Percentiles rank a stretch among this genome's conserved stretches.
These are phyloP conservation scores for Pyrrhia umbra DNA, from an alignment of 2,888 invertebrate species.

Conservation along the genomic window DNA sequence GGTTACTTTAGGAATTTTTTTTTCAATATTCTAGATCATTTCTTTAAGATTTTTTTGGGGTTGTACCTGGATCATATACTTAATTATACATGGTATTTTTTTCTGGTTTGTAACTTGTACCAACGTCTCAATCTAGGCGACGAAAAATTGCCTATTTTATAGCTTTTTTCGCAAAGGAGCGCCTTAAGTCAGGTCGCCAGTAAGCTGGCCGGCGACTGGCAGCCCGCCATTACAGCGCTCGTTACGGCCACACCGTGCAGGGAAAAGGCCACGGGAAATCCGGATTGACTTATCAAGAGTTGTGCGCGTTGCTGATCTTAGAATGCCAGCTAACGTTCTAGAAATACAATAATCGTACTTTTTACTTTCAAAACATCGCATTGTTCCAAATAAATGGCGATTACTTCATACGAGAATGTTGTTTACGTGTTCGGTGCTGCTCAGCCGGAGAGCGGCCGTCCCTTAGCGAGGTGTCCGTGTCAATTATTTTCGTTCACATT, in stretches of 20 bases:
- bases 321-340: constrained; percentile 10
- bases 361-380: constrained; percentile 30
- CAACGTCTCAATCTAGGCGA: too few relatives aligned
- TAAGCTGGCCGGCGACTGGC: constrained; percentile 39
- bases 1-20: too few relatives aligned
- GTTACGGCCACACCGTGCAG: constrained; percentile 30
- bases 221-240: constrained; percentile 44
- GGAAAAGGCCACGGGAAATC: constrained; percentile 53
- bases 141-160: too few relatives aligned
- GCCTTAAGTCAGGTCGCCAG: constrained; percentile 19
- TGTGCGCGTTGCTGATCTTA: constrained; percentile 5
- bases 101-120: too few relatives aligned
- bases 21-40: too few relatives aligned
- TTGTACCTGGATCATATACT: too few relatives aligned
- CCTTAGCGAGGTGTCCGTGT: constrained; percentile 12
- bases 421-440: constrained; percentile 28
- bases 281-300: constrained; percentile 42
- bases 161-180: too few relatives aligned
- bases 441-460: constrained; percentile 6
- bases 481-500: constrained; percentile 22
- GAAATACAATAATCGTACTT: constrained; percentile 17
- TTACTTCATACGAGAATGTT: constrained; percentile 38
- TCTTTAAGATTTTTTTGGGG: too few relatives aligned
- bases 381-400: constrained; percentile 35
- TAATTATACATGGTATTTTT: too few relatives aligned